These are phyloP conservation scores for Dromiciops gliroides DNA, from an alignment of 2,113 vertebrate species.

Conservation along the genomic window DNA sequence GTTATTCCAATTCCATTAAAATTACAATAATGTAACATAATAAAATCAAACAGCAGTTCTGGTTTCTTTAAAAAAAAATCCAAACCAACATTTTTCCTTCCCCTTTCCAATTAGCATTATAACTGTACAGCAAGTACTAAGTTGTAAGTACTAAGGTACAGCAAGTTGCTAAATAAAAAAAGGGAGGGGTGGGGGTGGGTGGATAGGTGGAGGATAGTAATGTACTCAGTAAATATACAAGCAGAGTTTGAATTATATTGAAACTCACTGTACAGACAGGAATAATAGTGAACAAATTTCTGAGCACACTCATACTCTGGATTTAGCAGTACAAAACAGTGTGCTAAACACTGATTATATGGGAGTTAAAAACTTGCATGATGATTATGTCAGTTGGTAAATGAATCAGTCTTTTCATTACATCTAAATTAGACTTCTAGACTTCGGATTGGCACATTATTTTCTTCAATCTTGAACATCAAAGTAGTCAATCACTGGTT, in stretches of 20 bases:
- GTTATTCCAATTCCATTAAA: slow-evolving; percentile 15
- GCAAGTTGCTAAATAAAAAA: background rate
- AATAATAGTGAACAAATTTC: slow-evolving; percentile 17
- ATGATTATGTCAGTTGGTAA: slow-evolving; percentile 52
- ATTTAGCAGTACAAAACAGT: slow-evolving; percentile 40
- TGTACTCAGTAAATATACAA: background rate
- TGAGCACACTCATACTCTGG: slow-evolving; percentile 55
- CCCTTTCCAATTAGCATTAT: background rate
- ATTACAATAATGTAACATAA: background rate
- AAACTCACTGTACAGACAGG: slow-evolving; percentile 43
- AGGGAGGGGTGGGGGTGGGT: background rate
- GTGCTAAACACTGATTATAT: slow-evolving; percentile 38
- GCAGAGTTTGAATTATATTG: slow-evolving; percentile 21
- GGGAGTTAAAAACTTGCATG: slow-evolving; percentile 37
- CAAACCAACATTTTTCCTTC: background rate
- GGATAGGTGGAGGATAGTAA: background rate
- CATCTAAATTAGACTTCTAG: slow-evolving; percentile 42
- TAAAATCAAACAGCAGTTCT: background rate
- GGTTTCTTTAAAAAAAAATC: background rate
- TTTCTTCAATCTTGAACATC: slow-evolving; percentile 94
- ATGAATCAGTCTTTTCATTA: slow-evolving; percentile 24
- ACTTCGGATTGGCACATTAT: slow-evolving; percentile 43
- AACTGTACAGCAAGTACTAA: background rate
- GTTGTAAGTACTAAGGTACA: background rate
- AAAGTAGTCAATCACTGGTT: slow-evolving; percentile 96